These are phyloP conservation scores for Tenodera sinensis DNA, from an alignment of 2,888 invertebrate species.

Conservation along the genomic window DNA sequence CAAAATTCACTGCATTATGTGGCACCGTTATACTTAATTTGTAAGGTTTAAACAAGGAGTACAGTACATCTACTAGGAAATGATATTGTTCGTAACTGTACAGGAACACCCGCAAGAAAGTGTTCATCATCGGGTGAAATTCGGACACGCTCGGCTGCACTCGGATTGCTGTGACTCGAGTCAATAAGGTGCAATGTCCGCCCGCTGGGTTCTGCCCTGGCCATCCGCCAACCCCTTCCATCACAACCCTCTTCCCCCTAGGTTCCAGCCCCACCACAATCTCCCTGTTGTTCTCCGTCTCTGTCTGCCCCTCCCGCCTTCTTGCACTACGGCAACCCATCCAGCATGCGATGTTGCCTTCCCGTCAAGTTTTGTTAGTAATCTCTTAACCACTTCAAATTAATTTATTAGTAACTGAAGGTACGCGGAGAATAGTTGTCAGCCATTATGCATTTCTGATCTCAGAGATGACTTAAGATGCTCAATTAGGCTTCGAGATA, in stretches of 20 bases:
- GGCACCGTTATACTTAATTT: too few species aligned
- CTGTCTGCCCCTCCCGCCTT: conserved; percentile 49
- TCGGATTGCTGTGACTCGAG: conserved; percentile 41
- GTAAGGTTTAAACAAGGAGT: neutral
- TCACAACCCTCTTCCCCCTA: conserved; percentile 58
- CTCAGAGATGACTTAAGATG: too few species aligned
- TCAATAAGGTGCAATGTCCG: conserved; percentile 52
- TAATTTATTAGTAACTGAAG: conserved; percentile 26
- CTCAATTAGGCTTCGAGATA: too few species aligned
- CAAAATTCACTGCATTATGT: too few species aligned
- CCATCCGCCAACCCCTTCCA: conserved; percentile 40
- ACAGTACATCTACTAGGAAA: neutral
- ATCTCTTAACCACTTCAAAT: conserved; percentile 25
- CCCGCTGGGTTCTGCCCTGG: conserved; percentile 42
- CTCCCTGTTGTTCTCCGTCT: conserved; percentile 35
- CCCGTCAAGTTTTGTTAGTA: conserved; percentile 22
- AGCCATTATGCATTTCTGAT: neutral
- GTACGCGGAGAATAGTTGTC: neutral
- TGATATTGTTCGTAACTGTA: conserved; percentile 13
- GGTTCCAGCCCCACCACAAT: conserved; percentile 38
- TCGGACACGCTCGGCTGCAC: conserved; percentile 27
- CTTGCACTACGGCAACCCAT: conserved; percentile 24
- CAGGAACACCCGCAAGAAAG: neutral
- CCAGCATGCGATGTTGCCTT: conserved; percentile 39
- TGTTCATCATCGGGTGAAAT: conserved; percentile 20